phyloP scores from a whole-genome alignment of 2,888 invertebrate genomes.

The Cepaea hortensis region DNA sequence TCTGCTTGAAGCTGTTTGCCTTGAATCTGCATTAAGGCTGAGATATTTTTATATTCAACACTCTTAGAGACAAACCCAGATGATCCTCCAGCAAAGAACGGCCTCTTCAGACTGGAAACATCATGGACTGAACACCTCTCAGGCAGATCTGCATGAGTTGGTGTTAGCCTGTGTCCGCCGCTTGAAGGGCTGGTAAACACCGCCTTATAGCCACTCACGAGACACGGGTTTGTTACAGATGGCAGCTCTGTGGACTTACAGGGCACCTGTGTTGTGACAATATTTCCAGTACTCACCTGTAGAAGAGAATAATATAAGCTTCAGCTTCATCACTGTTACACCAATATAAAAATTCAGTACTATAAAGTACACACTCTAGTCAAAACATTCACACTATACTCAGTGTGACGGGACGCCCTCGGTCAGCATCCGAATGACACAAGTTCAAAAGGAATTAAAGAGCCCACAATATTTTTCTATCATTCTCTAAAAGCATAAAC shows the following conservation, averaged over 20 bases:
- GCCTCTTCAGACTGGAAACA: constrained; percentile 10
- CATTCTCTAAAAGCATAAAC: no score
- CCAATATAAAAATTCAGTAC: no score
- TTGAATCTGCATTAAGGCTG: constrained; percentile 16
- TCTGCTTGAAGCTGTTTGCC: neutral
- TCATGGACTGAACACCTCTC: neutral
- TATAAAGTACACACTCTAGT: no score
- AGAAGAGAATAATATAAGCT: neutral
- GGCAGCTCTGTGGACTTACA: neutral
- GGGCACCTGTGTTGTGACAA: neutral
- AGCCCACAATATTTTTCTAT: no score
- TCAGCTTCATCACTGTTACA: neutral
- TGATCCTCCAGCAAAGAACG: neutral
- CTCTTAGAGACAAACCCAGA: constrained; percentile 1
- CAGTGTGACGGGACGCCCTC: no score
- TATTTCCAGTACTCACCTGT: neutral
- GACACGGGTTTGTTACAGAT: constrained; percentile 9
- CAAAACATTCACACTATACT: no score
- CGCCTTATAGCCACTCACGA: constrained; percentile 42
- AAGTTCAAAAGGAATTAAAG: no score
- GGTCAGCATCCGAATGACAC: no score
- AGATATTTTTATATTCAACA: constrained; percentile 38
- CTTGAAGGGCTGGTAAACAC: constrained; percentile 46
- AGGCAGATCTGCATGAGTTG: constrained; percentile 2
- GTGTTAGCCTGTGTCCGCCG: constrained; percentile 44